Evolutionary conservation across 2,797 vertebrate genomes (phyloP), one percentile per base, ranked within the genome.

Genomic region (Falco concolor): DNA sequence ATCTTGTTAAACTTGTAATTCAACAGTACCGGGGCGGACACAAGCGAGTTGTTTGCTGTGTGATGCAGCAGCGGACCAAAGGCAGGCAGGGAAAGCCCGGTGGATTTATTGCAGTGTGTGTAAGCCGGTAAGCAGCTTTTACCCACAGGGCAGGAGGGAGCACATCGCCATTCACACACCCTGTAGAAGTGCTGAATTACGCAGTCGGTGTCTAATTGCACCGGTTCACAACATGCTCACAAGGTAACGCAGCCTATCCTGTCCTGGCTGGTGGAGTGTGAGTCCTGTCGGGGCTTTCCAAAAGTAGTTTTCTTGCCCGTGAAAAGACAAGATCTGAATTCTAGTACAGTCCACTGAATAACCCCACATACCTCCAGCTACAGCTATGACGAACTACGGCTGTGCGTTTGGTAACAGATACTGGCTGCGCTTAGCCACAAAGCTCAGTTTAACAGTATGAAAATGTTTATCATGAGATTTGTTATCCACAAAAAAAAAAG

Each of bases 21-120:
- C 53, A 21, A 3, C 45, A 36, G 40, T 10, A 13, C 5, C 0
- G 0, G 47, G 52, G 25, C 0, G 0, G 70, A 44, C 59, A 67
- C 40, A 15, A n/a, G 28, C 14, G 7, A 8, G 30, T 12, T 5
- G 3, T 30, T 53, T 19, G 67, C 73, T 75, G 70, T 0, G 0
- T 13, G 22, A 23, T 2, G 19, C 56, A 49, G 59, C 77, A 59
- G 75, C 0, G 0, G 54, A 24, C 21, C 53, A 42, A 42, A 57
- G 50, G 13, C 7, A 4, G 18, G 42, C 61, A 60, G 53, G 79
- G 53, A 34, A 36, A 47, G 54, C 25, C 9, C 14, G 50, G 11
- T 13, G 45, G 52, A 30, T 40, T 45, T 57, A 14, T 3, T 40
- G 81, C 23, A 23, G 13, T 7, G 40, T 7, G 21, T 17, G 12